phyloP scores from a whole-genome alignment of 2,113 vertebrate genomes.

The Mirounga angustirostris region DNA sequence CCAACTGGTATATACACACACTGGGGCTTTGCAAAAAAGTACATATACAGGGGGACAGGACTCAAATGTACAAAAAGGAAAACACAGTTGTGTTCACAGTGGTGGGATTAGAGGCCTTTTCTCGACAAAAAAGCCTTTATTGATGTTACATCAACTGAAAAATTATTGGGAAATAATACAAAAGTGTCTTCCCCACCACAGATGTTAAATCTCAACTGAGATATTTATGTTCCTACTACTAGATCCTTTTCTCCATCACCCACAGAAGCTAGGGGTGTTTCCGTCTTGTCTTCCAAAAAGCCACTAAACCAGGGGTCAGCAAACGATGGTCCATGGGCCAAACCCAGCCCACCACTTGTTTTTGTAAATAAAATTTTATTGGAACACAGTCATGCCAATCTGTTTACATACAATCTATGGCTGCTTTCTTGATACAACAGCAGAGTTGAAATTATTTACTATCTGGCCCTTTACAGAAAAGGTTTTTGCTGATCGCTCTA shows the following conservation, averaged over 20 bases:
- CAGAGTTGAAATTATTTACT: not conserved
- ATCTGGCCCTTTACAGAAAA: not conserved
- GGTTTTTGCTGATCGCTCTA: not conserved
- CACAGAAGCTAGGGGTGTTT: not conserved
- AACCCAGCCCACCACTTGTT: not conserved
- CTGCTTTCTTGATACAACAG: not conserved
- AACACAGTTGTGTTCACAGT: not conserved
- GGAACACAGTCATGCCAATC: not conserved
- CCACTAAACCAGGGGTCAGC: not conserved
- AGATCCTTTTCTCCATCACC: not conserved
- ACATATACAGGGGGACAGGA: not conserved
- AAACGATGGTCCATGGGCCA: not conserved
- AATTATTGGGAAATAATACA: not conserved
- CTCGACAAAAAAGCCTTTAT: not conserved
- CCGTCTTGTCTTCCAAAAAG: not conserved
- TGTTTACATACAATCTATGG: not conserved
- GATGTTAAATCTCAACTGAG: constrained; percentile 1
- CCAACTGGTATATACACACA: not conserved
- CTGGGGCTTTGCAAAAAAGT: not conserved
- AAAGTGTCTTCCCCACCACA: not conserved
- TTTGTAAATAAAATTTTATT: constrained; percentile 7
- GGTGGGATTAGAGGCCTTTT: not conserved
- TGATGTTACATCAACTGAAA: not conserved
- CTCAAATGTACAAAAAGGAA: not conserved
- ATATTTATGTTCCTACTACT: not conserved